phyloP scores from a whole-genome alignment of 2,888 invertebrate species.

The Xiphydria camelus region DNA sequence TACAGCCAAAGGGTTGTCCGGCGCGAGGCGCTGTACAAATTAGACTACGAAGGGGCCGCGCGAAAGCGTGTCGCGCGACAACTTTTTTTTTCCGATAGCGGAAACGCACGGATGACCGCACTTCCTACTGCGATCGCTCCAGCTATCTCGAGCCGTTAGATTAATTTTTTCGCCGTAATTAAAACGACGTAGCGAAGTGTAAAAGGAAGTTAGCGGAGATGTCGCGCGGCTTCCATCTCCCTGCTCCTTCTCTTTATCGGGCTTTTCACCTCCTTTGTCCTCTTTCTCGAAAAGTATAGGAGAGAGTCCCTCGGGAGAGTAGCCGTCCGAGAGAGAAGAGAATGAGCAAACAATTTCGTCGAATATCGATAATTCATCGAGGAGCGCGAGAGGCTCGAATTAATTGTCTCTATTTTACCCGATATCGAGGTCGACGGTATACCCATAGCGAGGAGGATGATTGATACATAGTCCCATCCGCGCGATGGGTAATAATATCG shows the following conservation, averaged over 20 bases:
- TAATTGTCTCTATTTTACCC: neutral
- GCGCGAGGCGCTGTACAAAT: constrained; percentile 6
- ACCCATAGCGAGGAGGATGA: neutral
- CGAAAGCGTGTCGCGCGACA: constrained; percentile 13
- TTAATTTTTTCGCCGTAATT: neutral
- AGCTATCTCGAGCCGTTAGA: neutral
- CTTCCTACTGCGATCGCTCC: neutral
- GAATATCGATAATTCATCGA: neutral
- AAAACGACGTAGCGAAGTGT: neutral
- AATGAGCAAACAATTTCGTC: neutral
- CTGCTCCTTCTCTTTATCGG: too few relatives aligned
- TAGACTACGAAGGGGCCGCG: constrained; percentile 5
- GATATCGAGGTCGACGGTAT: neutral
- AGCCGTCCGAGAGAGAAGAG: too few relatives aligned
- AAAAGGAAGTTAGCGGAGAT: neutral
- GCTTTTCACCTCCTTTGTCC: too few relatives aligned
- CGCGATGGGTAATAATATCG: neutral
- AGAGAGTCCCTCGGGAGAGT: too few relatives aligned
- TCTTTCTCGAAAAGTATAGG: too few relatives aligned
- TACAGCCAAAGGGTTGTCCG: too few relatives aligned
- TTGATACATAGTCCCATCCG: neutral
- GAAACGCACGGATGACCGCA: constrained; percentile 7
- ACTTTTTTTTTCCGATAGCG: constrained; percentile 8
- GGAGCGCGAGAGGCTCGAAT: neutral
- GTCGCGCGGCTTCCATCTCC: neutral